Conservation (phyloP, 2,888 invertebrate genomes). For the Sarcophaga variegata region DNA sequence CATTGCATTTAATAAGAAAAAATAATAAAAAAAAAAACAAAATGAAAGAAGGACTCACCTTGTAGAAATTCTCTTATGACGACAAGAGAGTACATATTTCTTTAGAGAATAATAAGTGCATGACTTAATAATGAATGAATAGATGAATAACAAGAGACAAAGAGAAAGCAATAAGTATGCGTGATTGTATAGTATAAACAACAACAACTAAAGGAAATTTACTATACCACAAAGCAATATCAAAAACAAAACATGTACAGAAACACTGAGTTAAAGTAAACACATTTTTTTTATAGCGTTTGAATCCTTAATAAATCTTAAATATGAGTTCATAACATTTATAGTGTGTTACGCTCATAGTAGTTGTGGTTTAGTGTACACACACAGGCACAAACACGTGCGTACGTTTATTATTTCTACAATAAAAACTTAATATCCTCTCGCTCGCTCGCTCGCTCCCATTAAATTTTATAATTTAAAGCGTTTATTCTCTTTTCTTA, state of each 20-base stretch:
- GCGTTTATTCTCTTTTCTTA: no score
- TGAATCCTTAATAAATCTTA: constrained; percentile 60
- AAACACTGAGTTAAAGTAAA: constrained; percentile 39
- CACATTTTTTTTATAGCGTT: constrained; percentile 36
- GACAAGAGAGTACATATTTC: constrained; percentile 22
- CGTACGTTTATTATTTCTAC: neutral
- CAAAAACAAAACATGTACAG: neutral
- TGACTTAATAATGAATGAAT: constrained; percentile 12
- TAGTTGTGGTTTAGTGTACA: constrained; percentile 2
- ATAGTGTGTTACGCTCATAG: constrained; percentile 34
- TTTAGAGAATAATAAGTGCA: constrained; percentile 51
- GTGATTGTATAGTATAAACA: constrained; percentile 17
- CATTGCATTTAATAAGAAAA: constrained; percentile 6
- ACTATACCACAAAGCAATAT: neutral
- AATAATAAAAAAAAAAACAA: neutral
- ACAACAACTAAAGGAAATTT: constrained; percentile 25
- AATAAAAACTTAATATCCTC: no score
- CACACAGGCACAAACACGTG: neutral
- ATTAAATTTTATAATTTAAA: no score
- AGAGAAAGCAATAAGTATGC: constrained; percentile 1
- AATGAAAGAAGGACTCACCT: constrained; percentile 6
- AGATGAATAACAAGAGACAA: constrained; percentile 27
- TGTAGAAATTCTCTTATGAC: constrained; percentile 23
- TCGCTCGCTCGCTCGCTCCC: no score
- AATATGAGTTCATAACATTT: constrained; percentile 31